Conservation (phyloP, 2,888 invertebrate genomes). For the Escarpia spicata region DNA sequence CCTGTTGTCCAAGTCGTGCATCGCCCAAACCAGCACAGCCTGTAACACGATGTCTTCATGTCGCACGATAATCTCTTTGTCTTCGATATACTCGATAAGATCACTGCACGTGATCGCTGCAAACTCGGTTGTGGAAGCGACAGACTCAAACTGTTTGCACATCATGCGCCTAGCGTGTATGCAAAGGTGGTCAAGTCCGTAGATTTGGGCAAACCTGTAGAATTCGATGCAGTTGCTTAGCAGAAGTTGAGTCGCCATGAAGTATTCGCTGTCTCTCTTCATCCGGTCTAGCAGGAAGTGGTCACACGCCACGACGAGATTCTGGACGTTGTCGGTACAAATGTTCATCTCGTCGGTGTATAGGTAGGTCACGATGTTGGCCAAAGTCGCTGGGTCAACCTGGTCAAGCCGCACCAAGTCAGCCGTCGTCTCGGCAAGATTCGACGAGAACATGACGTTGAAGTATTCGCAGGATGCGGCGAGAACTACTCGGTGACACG, state of each 20-base stretch:
- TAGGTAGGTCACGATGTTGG: conserved; percentile 34
- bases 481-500: conserved; percentile 35
- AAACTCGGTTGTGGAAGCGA: conserved; percentile 27
- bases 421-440: conserved; percentile 31
- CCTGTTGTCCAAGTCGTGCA: conserved; percentile 25
- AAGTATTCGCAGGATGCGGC: conserved; percentile 37
- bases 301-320: conserved; percentile 37
- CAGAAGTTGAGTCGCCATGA: conserved; percentile 34
- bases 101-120: conserved; percentile 31
- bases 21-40: conserved; percentile 31
- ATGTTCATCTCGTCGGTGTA: conserved; percentile 35
- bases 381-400: conserved; percentile 28
- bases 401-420: conserved; percentile 27
- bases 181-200: conserved; percentile 20
- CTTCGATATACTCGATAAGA: conserved; percentile 37
- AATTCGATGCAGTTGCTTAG: conserved; percentile 38
- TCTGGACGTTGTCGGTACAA: conserved; percentile 38
- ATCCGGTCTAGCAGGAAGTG: conserved; percentile 34
- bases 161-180: no score
- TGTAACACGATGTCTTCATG: conserved; percentile 29
- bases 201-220: conserved; percentile 36
- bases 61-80: conserved; percentile 31
- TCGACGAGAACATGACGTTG: conserved; percentile 36
- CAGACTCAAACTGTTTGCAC: no score
- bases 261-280: conserved; percentile 34